Evolutionary conservation across 2,888 invertebrate species (phyloP), one percentile per base, ranked within the genome.

Genomic region (Sipunculus nudus): DNA sequence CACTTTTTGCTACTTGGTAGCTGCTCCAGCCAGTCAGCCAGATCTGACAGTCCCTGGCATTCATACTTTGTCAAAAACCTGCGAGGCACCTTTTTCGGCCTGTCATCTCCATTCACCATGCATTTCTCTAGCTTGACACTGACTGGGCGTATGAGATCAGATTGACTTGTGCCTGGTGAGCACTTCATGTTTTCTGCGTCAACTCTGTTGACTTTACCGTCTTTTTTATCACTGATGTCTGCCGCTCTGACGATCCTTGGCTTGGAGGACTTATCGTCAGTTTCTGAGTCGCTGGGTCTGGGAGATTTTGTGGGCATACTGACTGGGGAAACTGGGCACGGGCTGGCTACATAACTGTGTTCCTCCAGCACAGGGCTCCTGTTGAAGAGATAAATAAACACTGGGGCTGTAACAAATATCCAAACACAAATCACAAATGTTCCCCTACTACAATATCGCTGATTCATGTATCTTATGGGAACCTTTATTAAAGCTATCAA

Each of bases 1-100:
- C 92, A 93, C 83, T 94, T 94, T 78, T 94, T 93, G 61, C 91
- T 91, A 0, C 92, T 89, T 16, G 96, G 94, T 75, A 96, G 85
- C 79, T 92, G 91, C 78, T 94, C 93, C 21, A 97, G 86, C 85
- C 93, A 96, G 88, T 93, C 90, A 23, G 96, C 92, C 72, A 97
- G 63, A 53, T 70, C 68, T 19, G 59, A 93, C 35, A 83, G 66
- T 4, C 82, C 83, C 39, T 76, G 70, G 28, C 79, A 48, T 66
- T 83, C 83, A 59, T 65, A 76, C 45, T 68, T 68, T 6, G 78
- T 78, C 60, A 81, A 59, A 56, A 77, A 67, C 5, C 45, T 39
- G 48, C 53, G 54, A 2, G 52, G 3, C 21, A 46, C 39, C 46
- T 56, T 28, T n/a, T 35, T 45, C 40, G n/a, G 25, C 6, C 25